phyloP scores from a whole-genome alignment of 2,888 invertebrate genomes.

The Tanytarsus gracilentus region DNA sequence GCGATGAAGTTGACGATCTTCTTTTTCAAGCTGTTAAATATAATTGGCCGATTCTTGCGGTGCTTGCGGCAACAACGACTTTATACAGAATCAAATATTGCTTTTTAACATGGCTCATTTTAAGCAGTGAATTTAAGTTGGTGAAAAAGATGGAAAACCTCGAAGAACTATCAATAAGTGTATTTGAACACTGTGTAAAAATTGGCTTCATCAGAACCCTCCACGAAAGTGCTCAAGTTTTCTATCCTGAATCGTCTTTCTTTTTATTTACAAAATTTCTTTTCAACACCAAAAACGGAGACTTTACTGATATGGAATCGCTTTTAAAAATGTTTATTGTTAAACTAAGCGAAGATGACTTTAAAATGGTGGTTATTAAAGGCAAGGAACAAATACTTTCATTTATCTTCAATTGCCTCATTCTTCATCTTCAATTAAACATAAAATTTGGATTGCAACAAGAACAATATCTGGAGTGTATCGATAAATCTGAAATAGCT shows the following conservation, averaged over 20 bases:
- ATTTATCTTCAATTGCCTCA: constrained; percentile 35
- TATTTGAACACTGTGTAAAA: constrained; percentile 41
- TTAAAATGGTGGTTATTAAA: constrained; percentile 37
- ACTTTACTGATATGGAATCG: constrained; percentile 44
- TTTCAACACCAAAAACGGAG: constrained; percentile 45
- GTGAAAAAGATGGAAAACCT: background rate
- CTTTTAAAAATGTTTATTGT: constrained; percentile 36
- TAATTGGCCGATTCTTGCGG: constrained; percentile 37
- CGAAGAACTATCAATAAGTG: constrained; percentile 34
- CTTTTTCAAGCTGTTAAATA: constrained; percentile 36
- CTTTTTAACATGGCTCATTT: constrained; percentile 40
- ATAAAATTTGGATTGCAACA: constrained; percentile 37
- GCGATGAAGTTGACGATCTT: constrained; percentile 35
- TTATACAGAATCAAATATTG: constrained; percentile 37
- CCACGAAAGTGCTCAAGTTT: constrained; percentile 54
- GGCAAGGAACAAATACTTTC: constrained; percentile 35
- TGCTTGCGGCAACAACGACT: constrained; percentile 37
- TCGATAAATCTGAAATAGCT: constrained; percentile 50
- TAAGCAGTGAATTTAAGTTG: constrained; percentile 8
- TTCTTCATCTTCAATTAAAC: constrained; percentile 40
- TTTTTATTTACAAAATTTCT: constrained; percentile 52
- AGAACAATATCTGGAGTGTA: constrained; percentile 49
- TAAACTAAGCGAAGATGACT: background rate
- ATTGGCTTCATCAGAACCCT: constrained; percentile 52
- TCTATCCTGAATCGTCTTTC: constrained; percentile 59